Base-by-base conservation (phyloP, 2,888 invertebrate genomes). In the Stenodema calcarata region DNA sequence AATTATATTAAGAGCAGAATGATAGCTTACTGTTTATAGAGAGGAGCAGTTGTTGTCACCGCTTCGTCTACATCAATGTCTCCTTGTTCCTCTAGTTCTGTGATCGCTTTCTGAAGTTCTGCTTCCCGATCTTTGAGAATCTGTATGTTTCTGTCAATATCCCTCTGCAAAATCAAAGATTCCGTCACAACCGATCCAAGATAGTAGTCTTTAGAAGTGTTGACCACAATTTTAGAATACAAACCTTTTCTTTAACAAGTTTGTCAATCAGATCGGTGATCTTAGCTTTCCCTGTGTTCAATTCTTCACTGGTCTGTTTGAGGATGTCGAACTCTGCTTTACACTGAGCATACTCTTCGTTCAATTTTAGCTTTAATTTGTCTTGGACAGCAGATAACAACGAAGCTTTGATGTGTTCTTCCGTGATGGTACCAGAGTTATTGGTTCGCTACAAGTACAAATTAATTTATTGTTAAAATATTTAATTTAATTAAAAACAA, bases 381-480 rank as follows among this genome's bases (percentile, higher is more conserved):
- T 99, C 99, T 91, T 98, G 97, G 0, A 99, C 96, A 30, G 99
- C 99, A 86, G 98, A 97, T 23, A 98, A 92, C 28, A 99, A 92
- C 0, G 99, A 99, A 35, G 96, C 97, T 90, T 96, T 95, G 88
- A 99, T 97, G 91, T 99, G 98, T 90, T 98, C 98, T 90, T 98
- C 97, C 78, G 98, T 96, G 87, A 98, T 97, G n/a, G 97, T 97
- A 27, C 96, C 96, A 23, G 88, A 87, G 76, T 86, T 87, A 42
- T 82, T 86, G n/a, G 85, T 50, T 80, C 73, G 84, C 84, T 84
- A 44, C 27, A 41, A 83, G 9, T 18, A 70, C 69, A 30, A 16
- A 12, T 7, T 2, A 23, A 7, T 4, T 16, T 35, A 41, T n/a
- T n/a, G n/a, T n/a, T n/a, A n/a, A n/a, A n/a, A n/a, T n/a, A n/a